These are phyloP conservation scores for Octomys mimax DNA, from an alignment of 2,797 vertebrate genomes.

Conservation along the genomic window DNA sequence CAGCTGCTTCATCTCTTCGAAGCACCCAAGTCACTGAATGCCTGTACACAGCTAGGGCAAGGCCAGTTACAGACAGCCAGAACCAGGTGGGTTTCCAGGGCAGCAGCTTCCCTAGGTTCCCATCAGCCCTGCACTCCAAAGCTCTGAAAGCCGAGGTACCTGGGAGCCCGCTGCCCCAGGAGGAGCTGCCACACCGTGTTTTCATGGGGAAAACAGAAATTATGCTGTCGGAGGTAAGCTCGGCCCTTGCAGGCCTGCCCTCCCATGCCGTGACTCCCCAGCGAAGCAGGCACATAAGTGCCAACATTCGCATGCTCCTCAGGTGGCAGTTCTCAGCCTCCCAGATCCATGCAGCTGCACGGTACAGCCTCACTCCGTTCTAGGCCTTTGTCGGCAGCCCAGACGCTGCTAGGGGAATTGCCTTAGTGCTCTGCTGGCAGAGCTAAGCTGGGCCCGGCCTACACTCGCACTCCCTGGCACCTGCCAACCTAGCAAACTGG, in stretches of 20 bases:
- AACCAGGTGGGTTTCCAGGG: background rate
- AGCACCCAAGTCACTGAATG: background rate
- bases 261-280: background rate
- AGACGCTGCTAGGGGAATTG: conserved; percentile 48
- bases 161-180: background rate
- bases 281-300: background rate
- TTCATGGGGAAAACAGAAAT: background rate
- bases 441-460: background rate
- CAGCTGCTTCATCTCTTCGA: background rate
- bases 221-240: background rate
- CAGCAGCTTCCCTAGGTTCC: background rate
- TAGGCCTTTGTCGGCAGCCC: background rate
- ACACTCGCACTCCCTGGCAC: conserved; percentile 47
- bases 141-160: background rate
- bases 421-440: conserved; percentile 60
- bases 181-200: background rate
- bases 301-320: background rate
- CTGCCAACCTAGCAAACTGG: conserved; percentile 67
- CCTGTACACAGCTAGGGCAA: background rate
- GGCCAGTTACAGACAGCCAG: background rate
- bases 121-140: no score
- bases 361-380: background rate
- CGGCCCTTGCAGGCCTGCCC: background rate
- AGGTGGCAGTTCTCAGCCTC: background rate
- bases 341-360: background rate